Evolutionary conservation across 2,888 invertebrate genomes (phyloP), one percentile per base, ranked within the genome.

Genomic region (Lycaena phlaeas): DNA sequence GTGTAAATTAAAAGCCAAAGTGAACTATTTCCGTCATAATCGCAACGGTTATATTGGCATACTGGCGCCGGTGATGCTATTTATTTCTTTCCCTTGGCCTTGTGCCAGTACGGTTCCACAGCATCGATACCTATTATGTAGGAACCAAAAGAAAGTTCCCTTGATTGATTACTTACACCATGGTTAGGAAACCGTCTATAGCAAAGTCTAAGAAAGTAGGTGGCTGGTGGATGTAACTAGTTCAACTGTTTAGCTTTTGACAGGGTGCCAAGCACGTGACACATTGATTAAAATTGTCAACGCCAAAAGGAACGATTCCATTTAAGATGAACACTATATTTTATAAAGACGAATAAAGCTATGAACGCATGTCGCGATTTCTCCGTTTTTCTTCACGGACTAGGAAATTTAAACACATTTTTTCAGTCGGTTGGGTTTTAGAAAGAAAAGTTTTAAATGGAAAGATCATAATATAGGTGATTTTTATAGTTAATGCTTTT

Each of bases 141-240:
- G 39, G 69, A 68, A 71, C n/a, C n/a, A 69, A 70, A 79, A 78
- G 79, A 71, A 73, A 77, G 77, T 78, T 79, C 74, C 75, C 72
- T 66, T 66, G 51, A 47, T 42, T 38, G 38, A 39, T 42, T 45
- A 38, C 17, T 34, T 7, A 34, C 14, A 30, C n/a, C 34, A 18
- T 34, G 34, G n/a, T n/a, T 4, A 12, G 22, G 18, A 34, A 34
- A 34, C 7, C 18, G 29, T 14, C 30, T 30, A 14, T 15, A 2
- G 30, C 15, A n/a, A 15, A 14, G n/a, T n/a, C n/a, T n/a, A n/a
- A n/a, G n/a, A n/a, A n/a, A n/a, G 14, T 29, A 30, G 15, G 34
- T 34, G 34, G 34, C 18, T 12, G 34, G 22, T 34, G 18, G 18
- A 3, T 17, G 34, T 12, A 34, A 18, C 34, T 12, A 12, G 12